A percentile compares a stretch with the other conserved stretches of the same genome.
Conservation (phyloP, 2,888 invertebrate genomes). For the Dryocosmus kuriphilus region DNA sequence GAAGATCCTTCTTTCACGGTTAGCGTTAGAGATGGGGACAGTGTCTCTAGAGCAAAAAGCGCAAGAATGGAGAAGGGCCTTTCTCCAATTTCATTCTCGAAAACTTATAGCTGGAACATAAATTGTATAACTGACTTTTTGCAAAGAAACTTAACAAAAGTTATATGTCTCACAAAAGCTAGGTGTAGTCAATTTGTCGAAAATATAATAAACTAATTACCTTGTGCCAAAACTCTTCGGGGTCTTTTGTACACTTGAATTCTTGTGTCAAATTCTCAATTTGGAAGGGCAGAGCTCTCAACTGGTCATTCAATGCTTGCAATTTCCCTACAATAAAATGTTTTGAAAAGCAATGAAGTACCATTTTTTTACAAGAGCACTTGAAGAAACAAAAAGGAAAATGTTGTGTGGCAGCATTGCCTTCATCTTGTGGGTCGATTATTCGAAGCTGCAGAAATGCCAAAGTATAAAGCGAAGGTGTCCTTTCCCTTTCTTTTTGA, state of each 20-base stretch:
- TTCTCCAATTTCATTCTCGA: no score
- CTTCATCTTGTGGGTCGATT: slow-evolving; percentile 30
- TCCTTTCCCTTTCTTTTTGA: slow-evolving; percentile 32
- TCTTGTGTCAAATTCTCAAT: slow-evolving; percentile 25
- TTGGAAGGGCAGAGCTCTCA: slow-evolving; percentile 40
- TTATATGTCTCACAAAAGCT: neutral
- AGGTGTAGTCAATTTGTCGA: neutral
- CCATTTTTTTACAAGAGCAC: neutral
- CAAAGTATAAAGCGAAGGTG: slow-evolving; percentile 13
- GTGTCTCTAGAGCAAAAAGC: no score
- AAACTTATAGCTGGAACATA: neutral
- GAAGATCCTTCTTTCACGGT: slow-evolving; percentile 42
- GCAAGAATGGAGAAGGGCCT: no score
- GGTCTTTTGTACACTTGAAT: slow-evolving; percentile 20
- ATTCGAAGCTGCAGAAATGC: slow-evolving; percentile 35
- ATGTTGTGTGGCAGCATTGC: neutral
- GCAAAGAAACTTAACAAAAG: neutral
- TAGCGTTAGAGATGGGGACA: slow-evolving; percentile 40
- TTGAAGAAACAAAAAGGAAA: neutral
- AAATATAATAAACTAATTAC: slow-evolving; percentile 16
- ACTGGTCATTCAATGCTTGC: slow-evolving; percentile 42
- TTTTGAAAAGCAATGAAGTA: neutral
- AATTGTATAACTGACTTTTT: neutral
- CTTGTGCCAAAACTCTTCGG: slow-evolving; percentile 41
- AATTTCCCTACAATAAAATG: neutral